A percentile compares a stretch with the other conserved stretches of the same genome.
phyloP scores from a whole-genome alignment of 1,140 invertebrate genomes.

The Eumeta japonica region DNA sequence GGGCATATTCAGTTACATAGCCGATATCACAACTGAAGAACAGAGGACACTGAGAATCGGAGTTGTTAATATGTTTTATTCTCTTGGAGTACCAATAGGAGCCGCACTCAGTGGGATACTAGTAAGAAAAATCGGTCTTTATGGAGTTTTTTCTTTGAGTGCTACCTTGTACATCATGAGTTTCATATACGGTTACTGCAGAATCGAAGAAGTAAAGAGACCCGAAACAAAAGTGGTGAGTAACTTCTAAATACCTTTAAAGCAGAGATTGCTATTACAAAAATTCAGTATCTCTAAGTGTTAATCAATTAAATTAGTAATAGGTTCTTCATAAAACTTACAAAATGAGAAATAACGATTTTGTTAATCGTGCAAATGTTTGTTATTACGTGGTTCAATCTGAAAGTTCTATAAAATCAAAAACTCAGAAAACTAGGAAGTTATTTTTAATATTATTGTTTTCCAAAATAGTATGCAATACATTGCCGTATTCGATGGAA shows the following conservation, averaged over 20 bases:
- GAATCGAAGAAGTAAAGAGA: conserved; percentile 63
- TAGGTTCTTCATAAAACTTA: too few relatives aligned
- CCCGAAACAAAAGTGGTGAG: conserved; percentile 41
- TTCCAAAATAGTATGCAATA: not conserved
- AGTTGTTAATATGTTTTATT: conserved; percentile 79
- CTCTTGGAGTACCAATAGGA: conserved; percentile 76
- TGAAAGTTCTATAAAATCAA: too few relatives aligned
- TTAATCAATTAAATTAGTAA: not conserved
- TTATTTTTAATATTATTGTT: not conserved
- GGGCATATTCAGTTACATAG: conserved; percentile 87
- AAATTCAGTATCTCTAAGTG: not conserved
- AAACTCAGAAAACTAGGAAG: too few relatives aligned
- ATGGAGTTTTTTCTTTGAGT: conserved; percentile 75
- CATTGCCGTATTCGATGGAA: too few relatives aligned
- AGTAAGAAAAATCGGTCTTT: conserved; percentile 72
- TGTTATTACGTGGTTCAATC: too few relatives aligned
- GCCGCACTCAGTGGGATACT: conserved; percentile 73
- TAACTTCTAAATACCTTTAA: conserved; percentile 16
- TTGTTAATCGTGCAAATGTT: too few relatives aligned
- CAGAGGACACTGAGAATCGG: conserved; percentile 80
- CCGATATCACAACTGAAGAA: conserved; percentile 78
- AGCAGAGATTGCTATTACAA: not conserved
- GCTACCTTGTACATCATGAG: conserved; percentile 71
- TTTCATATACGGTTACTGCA: conserved; percentile 68
- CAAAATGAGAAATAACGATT: too few relatives aligned